These are phyloP conservation scores for Hoplias malabaricus DNA, from an alignment of 2,113 vertebrate species.

Conservation along the genomic window DNA sequence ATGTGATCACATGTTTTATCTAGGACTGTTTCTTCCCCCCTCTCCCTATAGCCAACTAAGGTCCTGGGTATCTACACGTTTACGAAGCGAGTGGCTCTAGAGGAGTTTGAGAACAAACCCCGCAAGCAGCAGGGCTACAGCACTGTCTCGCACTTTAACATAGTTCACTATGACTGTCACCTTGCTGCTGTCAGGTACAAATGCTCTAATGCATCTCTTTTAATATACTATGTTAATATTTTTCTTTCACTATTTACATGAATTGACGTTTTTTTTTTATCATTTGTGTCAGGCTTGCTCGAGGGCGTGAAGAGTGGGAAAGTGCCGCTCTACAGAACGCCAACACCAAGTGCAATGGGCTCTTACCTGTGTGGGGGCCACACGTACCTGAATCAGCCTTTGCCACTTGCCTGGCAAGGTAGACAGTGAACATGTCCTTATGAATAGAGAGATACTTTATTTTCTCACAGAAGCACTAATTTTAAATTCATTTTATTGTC, in stretches of 20 bases:
- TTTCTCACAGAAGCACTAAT: background rate
- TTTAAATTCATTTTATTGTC: no score
- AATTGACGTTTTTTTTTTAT: background rate
- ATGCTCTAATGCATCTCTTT: background rate
- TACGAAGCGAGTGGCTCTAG: slow-evolving; percentile 93
- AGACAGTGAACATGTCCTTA: background rate
- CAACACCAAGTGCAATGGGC: slow-evolving; percentile 99
- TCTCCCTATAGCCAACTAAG: slow-evolving; percentile 85
- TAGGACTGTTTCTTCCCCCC: background rate
- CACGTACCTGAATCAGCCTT: slow-evolving; percentile 98
- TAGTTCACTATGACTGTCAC: slow-evolving; percentile 99
- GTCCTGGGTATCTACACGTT: slow-evolving; percentile 98
- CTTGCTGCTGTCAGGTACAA: slow-evolving; percentile 91
- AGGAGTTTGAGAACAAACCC: slow-evolving; percentile 96
- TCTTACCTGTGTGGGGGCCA: slow-evolving; percentile 96
- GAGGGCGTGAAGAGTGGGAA: slow-evolving; percentile 97
- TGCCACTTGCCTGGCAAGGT: slow-evolving; percentile 96
- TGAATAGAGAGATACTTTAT: background rate
- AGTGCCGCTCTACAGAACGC: slow-evolving; percentile 96
- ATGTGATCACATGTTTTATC: no score
- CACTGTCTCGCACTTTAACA: slow-evolving; percentile 99
- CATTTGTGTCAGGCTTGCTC: slow-evolving; percentile 78
- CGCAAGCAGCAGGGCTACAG: slow-evolving; percentile 98
- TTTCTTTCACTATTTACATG: no score
- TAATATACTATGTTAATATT: background rate